Base-by-base conservation (phyloP, 2,797 vertebrate genomes). In the Atherinosoma microstoma region DNA sequence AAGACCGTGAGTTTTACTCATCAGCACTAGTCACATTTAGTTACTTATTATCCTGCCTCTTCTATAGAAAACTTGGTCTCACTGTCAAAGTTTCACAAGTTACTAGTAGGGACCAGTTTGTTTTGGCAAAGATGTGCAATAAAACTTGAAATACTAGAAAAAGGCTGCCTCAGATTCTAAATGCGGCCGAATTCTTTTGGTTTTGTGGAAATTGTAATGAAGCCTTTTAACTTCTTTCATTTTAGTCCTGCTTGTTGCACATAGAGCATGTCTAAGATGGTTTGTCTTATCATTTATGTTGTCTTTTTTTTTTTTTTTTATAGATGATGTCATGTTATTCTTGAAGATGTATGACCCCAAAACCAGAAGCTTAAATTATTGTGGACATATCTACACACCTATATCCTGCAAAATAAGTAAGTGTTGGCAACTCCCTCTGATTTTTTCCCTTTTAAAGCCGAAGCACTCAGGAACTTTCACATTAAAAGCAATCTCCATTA, bases 381-480 rank as follows among this genome's bases (percentile, higher is more conserved):
- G 98, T 96, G 98, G 98, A 95, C 98, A 99, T 95, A 99, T 99
- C 96, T 99, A 99, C 92, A 99, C 98, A 68, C 98, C 98, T 91
- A 99, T 99, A 96, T 99, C 98, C 95, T 99, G 98, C 94, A 99
- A 99, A 99, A 99, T 99, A 97, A 96, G 98, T 99, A 93, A 59
- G 78, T 61, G 20, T 2, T n/a, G 0, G 2, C 27, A n/a, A 1
- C 47, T 51, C 9, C 7, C 3, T 1, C 2, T 3, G 22, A 3
- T 69, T 67, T 10, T 79, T n/a, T 15, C 15, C 7, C 6, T 45
- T 45, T n/a, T 47, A 3, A 47, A 7, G 7, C 45, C n/a, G 6
- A 47, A 47, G 22, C 9, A 22, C 18, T 49, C 8, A 9, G 45
- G 45, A n/a, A 20, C 18, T 8, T n/a, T 47, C 18, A n/a, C 18